Conservation (phyloP, 2,888 invertebrate genomes). For the Oscheius sp. region DNA sequence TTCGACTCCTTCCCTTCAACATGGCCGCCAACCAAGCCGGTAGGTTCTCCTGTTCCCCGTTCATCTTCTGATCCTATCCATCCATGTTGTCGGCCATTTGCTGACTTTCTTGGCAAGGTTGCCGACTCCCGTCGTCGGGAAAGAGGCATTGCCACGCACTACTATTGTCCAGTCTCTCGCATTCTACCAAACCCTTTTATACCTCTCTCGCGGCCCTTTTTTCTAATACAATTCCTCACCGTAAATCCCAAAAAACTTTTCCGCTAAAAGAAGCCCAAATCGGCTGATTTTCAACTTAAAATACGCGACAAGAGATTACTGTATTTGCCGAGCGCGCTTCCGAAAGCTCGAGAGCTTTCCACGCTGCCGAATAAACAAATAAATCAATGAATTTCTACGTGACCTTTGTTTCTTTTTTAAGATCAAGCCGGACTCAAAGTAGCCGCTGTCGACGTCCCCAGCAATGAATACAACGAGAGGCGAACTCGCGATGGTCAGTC, state of each 20-base stretch:
- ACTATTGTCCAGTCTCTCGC: too few species aligned
- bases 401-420: conserved; percentile 27
- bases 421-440: conserved; percentile 55
- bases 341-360: conserved; percentile 25
- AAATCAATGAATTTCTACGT: not conserved
- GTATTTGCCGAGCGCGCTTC: conserved; percentile 29
- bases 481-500: conserved; percentile 52
- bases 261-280: not conserved
- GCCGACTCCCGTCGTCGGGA: too few species aligned
- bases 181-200: too few species aligned
- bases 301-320: conserved; percentile 26
- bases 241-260: too few species aligned
- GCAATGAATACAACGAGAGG: conserved; percentile 51
- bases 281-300: conserved; percentile 1
- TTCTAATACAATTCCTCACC: too few species aligned
- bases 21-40: conserved; percentile 38
- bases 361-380: conserved; percentile 14
- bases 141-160: too few species aligned
- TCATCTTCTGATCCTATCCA: not conserved
- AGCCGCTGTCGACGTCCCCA: conserved; percentile 55
- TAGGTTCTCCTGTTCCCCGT: conserved; percentile 13
- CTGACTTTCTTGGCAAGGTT: too few species aligned
- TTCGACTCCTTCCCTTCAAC: conserved; percentile 20
- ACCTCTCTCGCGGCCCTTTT: too few species aligned
- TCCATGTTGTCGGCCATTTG: not conserved